These are phyloP conservation scores for Octonoba sinensis DNA, from an alignment of 2,888 invertebrate species.

Conservation along the genomic window DNA sequence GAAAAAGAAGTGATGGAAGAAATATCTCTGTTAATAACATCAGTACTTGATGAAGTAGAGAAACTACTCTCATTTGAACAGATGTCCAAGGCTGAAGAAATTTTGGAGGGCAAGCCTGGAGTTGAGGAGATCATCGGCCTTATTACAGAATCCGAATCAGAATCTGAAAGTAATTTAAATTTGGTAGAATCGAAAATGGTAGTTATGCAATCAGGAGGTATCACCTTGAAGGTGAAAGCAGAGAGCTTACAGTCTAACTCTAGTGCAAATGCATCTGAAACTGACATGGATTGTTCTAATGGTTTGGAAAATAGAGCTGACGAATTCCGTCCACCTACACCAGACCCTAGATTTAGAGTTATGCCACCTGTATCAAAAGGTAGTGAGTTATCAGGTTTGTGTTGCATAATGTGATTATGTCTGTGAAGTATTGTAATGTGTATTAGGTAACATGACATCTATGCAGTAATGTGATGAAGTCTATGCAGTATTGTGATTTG, in stretches of 20 bases:
- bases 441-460: too few species aligned
- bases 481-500: too few species aligned
- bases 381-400: constrained; percentile 85
- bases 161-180: constrained; percentile 2
- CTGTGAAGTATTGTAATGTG: too few species aligned
- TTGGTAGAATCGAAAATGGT: constrained; percentile 43
- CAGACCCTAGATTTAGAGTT: constrained; percentile 74
- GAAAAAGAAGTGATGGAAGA: constrained; percentile 68
- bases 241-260: constrained; percentile 41
- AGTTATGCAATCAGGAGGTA: constrained; percentile 45
- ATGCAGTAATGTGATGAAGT: constrained; percentile 71
- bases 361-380: constrained; percentile 82
- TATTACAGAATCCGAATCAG: constrained; percentile 22
- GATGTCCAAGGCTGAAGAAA: constrained; percentile 66
- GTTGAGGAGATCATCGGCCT: constrained; percentile 41
- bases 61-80: constrained; percentile 45
- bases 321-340: constrained; percentile 70
- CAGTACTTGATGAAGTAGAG: neutral
- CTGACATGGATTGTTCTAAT: neutral
- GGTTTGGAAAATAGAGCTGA: constrained; percentile 77
- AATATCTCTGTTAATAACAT: constrained; percentile 57
- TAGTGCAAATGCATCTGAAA: neutral
- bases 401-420: constrained; percentile 76
- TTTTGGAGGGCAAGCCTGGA: constrained; percentile 23
- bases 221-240: constrained; percentile 58